A percentile compares a stretch with the other conserved stretches of the same genome.
Evolutionary conservation across 2,113 vertebrate genomes (phyloP).

Genomic region (Calidris pygmaea): DNA sequence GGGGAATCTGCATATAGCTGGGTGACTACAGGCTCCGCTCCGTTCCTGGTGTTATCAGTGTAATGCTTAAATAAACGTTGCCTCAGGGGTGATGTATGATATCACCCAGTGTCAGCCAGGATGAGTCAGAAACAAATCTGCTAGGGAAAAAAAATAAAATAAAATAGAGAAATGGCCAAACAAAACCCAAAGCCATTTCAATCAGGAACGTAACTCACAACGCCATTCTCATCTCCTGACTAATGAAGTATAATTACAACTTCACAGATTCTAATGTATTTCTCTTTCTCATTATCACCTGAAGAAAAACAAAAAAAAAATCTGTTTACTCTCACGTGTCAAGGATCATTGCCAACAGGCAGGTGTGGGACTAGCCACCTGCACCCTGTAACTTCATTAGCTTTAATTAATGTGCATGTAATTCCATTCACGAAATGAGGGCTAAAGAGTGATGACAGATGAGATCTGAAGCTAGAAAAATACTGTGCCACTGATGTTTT

Average conservation of each 20-base stretch:
- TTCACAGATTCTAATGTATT: not conserved
- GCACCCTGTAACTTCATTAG: not conserved
- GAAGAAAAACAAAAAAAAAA: not conserved
- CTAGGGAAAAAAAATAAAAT: not conserved
- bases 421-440: not conserved
- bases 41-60: not conserved
- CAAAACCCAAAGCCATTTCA: not conserved
- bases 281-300: not conserved
- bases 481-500: not conserved
- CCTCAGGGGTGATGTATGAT: not conserved
- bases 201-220: not conserved
- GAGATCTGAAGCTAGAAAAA: not conserved
- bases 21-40: not conserved
- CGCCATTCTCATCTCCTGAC: not conserved
- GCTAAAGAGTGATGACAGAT: not conserved
- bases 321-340: not conserved
- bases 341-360: not conserved
- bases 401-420: not conserved
- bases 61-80: not conserved
- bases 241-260: not conserved
- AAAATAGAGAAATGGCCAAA: not conserved
- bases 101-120: not conserved
- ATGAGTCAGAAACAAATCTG: not conserved
- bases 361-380: not conserved
- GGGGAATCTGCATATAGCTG: not conserved